Base-by-base conservation (phyloP, 2,113 vertebrate species). In the Cyanoderma ruficeps region DNA sequence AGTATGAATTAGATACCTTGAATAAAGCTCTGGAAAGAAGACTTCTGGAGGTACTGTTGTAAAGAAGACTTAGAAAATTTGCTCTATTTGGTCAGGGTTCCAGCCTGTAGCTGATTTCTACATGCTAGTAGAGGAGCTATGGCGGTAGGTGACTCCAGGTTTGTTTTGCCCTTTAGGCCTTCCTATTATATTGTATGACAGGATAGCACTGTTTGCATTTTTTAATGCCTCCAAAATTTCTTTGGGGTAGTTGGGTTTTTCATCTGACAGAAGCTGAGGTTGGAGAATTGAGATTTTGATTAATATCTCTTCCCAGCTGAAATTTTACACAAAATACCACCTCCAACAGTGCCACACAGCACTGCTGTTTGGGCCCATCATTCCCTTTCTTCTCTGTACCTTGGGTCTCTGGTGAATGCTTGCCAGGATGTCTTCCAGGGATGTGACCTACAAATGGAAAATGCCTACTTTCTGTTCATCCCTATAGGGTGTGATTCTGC, bases 291-390 rank as follows among this genome's bases (percentile, higher is more conserved):
- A 83, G 10, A 14, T 61, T 83, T 60, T 53, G n/a, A 14, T 61
- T 75, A 24, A 11, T 49, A 22, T 31, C 10, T 75, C 12, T 50
- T 39, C 11, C 69, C 35, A 79, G 31, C 24, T 93, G 47, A 70
- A 83, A 27, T 49, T 61, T 27, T 71, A 57, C 37, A 41, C 11
- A 61, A 33, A 89, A 59, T n/a, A 35, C 44, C 49, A 8, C 33
- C 25, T 81, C 19, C 21, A 59, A 44, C 37, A 47, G 30, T 52
- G 47, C n/a, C 52, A 79, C 31, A 47, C 35, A 76, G 27, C 11
- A 3, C 30, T 57, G 57, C 24, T 1, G 0, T 52, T 67, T 83
- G 57, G 17, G n/a, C 37, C 42, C 23, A 17, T 53, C 2, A 0
- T 83, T 89, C 41, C 5, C 18, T 79, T 67, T 79, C 37, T 83